Evolutionary conservation across 2,113 vertebrate genomes (phyloP), one percentile per base, ranked within the genome.

Genomic region (Mustela lutreola): DNA sequence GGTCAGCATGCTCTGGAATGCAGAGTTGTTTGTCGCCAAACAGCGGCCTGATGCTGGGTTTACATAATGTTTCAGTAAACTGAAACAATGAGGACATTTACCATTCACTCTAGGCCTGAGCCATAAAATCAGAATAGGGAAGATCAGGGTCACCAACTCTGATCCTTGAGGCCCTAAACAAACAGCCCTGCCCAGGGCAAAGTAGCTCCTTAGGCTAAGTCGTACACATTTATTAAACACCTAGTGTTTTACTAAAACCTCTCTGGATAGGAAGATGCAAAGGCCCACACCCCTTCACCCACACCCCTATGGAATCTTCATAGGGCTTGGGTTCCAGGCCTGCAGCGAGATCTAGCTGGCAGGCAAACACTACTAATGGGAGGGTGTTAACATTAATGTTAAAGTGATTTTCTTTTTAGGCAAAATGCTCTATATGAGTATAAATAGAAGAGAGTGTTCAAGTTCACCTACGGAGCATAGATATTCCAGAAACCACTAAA

Each of bases 1-100:
- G 94, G 96, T 97, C 96, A 96, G 28, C 15, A 0, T 73, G 91
- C 91, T 97, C 94, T 91, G 95, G 98, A 97, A 97, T 85, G 92
- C 58, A 90, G 95, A 80, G 60, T 73, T 95, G 73, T 97, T 97
- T 96, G 95, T 97, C 8, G 6, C 90, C 63, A 96, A 94, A 93
- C 58, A 78, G 91, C 71, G 2, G 39, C 91, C 95, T 45, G 89
- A 39, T 28, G 45, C 50, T 48, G 87, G 39, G 80, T 95, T 96
- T 97, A 92, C 90, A 92, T 7, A 62, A 73, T 45, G 80, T 97
- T 96, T 96, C 22, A 88, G 91, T 93, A 94, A 88, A 95, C 26
- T 1, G 22, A 97, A 96, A 82, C 96, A 96, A 89, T 79, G 81
- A 94, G 81, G 67, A 85, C 22, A 26, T 97, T 97, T 95, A 95